Evolutionary conservation across 2,797 vertebrate species (phyloP), one percentile per base, ranked within the genome.

Genomic region (Phataginus tetradactyla): DNA sequence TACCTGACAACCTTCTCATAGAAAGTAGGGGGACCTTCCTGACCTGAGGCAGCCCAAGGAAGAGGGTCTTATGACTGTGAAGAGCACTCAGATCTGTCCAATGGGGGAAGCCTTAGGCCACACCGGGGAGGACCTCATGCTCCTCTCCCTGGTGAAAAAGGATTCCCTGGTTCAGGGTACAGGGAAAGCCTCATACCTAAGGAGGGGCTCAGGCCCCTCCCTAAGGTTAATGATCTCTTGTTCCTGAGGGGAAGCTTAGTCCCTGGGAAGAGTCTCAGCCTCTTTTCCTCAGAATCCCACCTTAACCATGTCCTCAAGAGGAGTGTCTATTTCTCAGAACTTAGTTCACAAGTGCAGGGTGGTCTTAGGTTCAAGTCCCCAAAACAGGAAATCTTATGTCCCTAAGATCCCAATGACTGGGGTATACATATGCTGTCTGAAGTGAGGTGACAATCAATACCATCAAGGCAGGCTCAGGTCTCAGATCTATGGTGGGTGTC

Each of bases 281-380:
- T 91, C 63, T 89, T 55, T 83, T 69, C n/a, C 74, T 94, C 78
- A 91, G 55, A 88, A 96, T 84, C 39, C 27, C 9, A 68, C 25
- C 29, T 25, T 68, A 83, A 11, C 68, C 78, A 71, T 17, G 42
- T 84, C 42, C 20, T 39, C 37, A 23, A 87, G 37, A 34, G 6
- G 20, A 83, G 2, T 53, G n/a, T 25, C 27, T 15, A 55, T 39
- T 63, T 53, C 37, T 69, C 39, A 87, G 34, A 37, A 94, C 39
- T 77, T 81, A 71, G 25, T 78, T 91, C 32, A 63, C 45, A 57
- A 72, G 32, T 66, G 32, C 66, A 66, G 23, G 23, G 10, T 21
- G 85, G n/a, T 74, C 81, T 93, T 49, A 87, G 57, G 71, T n/a
- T 37, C 89, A 72, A 94, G 61, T 84, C 39, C 32, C 7, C 59